Conservation (phyloP, 2,888 invertebrate genomes). For the Beris morrisii region DNA sequence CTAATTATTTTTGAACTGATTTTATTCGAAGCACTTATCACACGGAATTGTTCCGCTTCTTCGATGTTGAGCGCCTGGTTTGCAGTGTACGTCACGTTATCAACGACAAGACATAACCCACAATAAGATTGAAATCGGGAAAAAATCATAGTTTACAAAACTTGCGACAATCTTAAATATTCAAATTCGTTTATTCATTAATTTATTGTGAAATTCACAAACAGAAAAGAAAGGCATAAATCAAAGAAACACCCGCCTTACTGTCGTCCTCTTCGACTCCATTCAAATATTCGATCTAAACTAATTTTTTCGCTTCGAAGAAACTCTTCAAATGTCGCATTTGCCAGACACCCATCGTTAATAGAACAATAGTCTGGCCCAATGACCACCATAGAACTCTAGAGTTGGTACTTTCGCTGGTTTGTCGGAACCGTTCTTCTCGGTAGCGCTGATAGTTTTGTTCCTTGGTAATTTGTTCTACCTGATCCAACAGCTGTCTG, state of each 20-base stretch:
- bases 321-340: constrained; percentile 99
- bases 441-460: constrained; percentile 98
- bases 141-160: too few species aligned
- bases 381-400: constrained; percentile 97
- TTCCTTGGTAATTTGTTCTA: constrained; percentile 99
- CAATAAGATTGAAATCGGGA: too few species aligned
- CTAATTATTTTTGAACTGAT: too few species aligned
- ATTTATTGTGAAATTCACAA: constrained; percentile 27
- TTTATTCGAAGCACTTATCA: too few species aligned
- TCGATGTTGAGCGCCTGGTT: too few species aligned
- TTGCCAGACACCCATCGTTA: constrained; percentile 97
- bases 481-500: constrained; percentile 93
- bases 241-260: not conserved
- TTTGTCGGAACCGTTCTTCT: constrained; percentile 95
- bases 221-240: constrained; percentile 13
- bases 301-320: constrained; percentile 99
- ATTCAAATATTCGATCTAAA: constrained; percentile 59
- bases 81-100: too few species aligned
- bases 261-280: not conserved
- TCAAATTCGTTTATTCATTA: too few species aligned
- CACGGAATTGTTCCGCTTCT: too few species aligned
- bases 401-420: constrained; percentile 96
- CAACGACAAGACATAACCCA: too few species aligned
- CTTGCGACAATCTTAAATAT: too few species aligned
- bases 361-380: constrained; percentile 84